Evolutionary conservation across 2,113 vertebrate species (phyloP), one percentile per base, ranked within the genome.

Genomic region (Psilopsiagon aurifrons): DNA sequence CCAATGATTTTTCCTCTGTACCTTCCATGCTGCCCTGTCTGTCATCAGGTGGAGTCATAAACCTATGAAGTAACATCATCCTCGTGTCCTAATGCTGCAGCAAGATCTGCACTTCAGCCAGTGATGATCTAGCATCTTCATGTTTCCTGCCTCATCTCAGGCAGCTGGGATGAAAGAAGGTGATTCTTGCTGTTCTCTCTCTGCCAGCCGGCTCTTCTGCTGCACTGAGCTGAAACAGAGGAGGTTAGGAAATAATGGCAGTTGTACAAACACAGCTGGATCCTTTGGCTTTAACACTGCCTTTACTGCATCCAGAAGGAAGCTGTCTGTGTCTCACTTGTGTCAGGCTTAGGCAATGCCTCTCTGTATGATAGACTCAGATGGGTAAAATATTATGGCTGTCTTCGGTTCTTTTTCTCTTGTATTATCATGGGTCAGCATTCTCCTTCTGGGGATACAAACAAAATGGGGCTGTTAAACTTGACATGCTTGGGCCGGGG

Each of bases 41-140:
- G 33, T 88, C 75, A 86, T 96, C 92, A 91, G 76, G 51, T 91
- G 52, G 73, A 86, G 60, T 60, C 79, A 76, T 19, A 92, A 85
- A 86, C 23, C 89, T 66, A 6, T 49, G 83, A 80, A 77, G 85
- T 79, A 88, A 83, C 73, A 77, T 52, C 73, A 62, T 73, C 59
- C 81, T 95, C 4, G 1, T 74, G 81, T 77, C 67, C 78, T 71
- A 28, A 74, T 63, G 10, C 77, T 94, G 95, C 92, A 97, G 90
- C 70, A 54, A 8, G 90, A 59, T 39, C 83, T 92, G 88, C 8
- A 0, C 69, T 73, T 96, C 76, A 76, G 69, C 81, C 82, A 43
- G 81, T 4, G 67, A 75, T 93, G 92, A 86, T 90, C 67, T 51
- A 57, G 84, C 86, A 92, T 63, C 89, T 81, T 90, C 71, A 2